Conservation (phyloP, 1,140 invertebrate genomes). For the Stenopsyche tienmushanensis region DNA sequence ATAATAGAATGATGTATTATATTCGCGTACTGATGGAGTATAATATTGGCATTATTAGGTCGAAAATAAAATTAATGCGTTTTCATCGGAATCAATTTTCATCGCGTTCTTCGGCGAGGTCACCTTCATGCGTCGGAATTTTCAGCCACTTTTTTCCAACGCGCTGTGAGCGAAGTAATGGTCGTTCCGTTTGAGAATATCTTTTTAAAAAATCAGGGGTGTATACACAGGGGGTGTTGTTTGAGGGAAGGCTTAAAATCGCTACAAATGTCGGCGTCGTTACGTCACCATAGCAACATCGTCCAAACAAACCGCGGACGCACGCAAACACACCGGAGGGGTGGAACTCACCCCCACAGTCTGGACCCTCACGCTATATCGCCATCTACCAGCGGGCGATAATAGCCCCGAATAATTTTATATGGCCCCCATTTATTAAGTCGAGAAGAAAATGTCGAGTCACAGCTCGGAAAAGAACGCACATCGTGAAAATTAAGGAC, state of each 20-base stretch:
- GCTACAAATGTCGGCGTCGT: background rate
- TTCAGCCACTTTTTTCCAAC: too few relatives aligned
- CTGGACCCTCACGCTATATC: conserved; percentile 3
- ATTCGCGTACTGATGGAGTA: too few relatives aligned
- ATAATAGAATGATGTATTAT: too few relatives aligned
- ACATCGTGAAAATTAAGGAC: background rate
- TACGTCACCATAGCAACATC: conserved; percentile 20
- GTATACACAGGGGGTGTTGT: background rate
- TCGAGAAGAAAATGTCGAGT: background rate
- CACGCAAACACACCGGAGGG: conserved; percentile 30
- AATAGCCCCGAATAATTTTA: conserved; percentile 10
- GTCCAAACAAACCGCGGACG: conserved; percentile 30
- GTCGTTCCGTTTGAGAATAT: background rate
- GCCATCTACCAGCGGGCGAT: conserved; percentile 3
- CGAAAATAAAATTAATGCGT: too few relatives aligned
- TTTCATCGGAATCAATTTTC: too few relatives aligned
- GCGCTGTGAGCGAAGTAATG: too few relatives aligned
- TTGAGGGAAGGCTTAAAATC: background rate
- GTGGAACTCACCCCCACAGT: background rate
- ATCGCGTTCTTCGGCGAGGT: too few relatives aligned
- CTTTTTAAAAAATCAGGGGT: background rate
- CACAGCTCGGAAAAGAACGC: background rate
- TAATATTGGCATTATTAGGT: too few relatives aligned
- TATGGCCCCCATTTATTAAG: background rate
- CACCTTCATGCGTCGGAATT: too few relatives aligned